Base-by-base conservation (phyloP, 2,888 invertebrate species). In the Philhelius pedissequus region DNA sequence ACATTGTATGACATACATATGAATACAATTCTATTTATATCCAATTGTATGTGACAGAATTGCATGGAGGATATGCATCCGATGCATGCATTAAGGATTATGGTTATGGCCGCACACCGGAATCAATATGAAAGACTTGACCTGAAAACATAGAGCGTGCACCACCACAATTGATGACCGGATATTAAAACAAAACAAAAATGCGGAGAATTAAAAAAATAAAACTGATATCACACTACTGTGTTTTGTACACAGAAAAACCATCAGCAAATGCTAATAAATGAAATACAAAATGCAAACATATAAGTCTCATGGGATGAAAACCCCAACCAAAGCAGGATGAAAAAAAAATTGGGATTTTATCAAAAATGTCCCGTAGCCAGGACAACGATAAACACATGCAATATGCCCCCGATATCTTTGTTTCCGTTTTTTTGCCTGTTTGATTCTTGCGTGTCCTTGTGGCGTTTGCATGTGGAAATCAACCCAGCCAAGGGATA, bases 231-330 rank as follows among this genome's bases (percentile, higher is more conserved):
- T 38, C 3, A 30, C 18, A 43, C 62, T 11, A 43, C 58, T 75
- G 27, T 60, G 50, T 22, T 60, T 22, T 45, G 30, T 45, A 80
- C 69, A 75, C 74, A 45, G 40, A 70, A 64, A 81, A 58, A 54
- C 74, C 58, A 78, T 78, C 78, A 78, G 64, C 62, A 69, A 74
- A 83, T 78, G 69, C 69, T 74, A 79, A 83, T 83, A 78, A 83
- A 83, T 64, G 78, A 70, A 83, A 83, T 83, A 56, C 83, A 56
- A 79, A 78, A 69, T 71, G 48, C 73, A 78, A 78, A 78, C 77
- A 66, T 52, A 71, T 15, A 32, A 25, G 13, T 58, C 64, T 18
- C 58, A 73, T 45, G 52, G 56, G 68, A 48, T 20, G 22, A 50
- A 60, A 50, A 45, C 32, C 66, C 11, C 32, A n/a, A 35, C 45